Conservation (phyloP, 1,140 invertebrate genomes). For the Conopomorpha cramerella region DNA sequence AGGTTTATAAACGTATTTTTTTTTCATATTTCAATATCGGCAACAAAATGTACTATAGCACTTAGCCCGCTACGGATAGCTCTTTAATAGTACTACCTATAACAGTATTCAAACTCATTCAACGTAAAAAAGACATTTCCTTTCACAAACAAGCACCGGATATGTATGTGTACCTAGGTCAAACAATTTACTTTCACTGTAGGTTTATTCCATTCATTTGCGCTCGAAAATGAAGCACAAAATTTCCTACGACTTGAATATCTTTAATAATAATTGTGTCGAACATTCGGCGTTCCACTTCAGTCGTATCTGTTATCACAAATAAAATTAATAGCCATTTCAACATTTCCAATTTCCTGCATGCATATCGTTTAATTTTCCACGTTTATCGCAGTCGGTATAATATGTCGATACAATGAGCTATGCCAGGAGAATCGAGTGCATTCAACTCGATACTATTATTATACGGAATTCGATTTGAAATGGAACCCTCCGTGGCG, state of each 20-base stretch:
- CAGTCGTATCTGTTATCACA: not conserved
- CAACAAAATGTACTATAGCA: too few relatives aligned
- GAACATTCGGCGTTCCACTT: too few relatives aligned
- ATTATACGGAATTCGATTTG: slow-evolving; percentile 59
- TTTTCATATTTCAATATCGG: not conserved
- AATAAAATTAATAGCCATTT: not conserved
- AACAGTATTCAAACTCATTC: not conserved
- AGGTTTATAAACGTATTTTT: too few relatives aligned
- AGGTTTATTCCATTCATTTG: slow-evolving; percentile 42
- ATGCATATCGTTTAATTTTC: too few relatives aligned
- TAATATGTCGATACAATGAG: slow-evolving; percentile 10
- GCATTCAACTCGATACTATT: slow-evolving; percentile 56
- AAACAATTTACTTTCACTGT: slow-evolving; percentile 40
- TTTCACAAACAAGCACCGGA: slow-evolving; percentile 39
- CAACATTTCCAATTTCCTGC: not conserved
- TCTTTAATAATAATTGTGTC: too few relatives aligned
- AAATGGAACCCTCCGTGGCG: slow-evolving; percentile 56
- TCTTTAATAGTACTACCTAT: not conserved
- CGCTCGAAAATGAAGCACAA: not conserved
- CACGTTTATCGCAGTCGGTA: too few relatives aligned
- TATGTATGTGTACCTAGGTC: slow-evolving; percentile 31
- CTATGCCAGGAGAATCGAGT: slow-evolving; percentile 46
- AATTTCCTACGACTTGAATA: not conserved
- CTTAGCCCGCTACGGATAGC: too few relatives aligned
- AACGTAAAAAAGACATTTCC: slow-evolving; percentile 5